Conservation (phyloP, 2,113 vertebrate genomes). For the Pachyramphus minor region DNA sequence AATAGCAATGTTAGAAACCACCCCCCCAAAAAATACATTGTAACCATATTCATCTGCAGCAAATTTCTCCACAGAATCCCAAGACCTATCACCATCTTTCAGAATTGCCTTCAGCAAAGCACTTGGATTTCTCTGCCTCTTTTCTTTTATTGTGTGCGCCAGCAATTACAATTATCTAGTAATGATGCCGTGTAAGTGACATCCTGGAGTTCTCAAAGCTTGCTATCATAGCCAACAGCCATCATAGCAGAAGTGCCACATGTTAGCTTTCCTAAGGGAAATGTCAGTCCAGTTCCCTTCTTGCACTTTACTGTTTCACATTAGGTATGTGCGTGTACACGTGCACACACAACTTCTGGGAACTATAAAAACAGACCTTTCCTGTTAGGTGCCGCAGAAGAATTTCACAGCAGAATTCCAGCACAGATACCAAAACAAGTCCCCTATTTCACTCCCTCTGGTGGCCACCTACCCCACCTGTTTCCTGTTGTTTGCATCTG, state of each 20-base stretch:
- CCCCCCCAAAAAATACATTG: background rate
- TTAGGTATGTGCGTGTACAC: fast-evolving
- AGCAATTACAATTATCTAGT: background rate
- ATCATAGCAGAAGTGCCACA: background rate
- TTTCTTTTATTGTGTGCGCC: background rate
- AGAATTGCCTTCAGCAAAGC: background rate
- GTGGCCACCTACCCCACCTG: background rate
- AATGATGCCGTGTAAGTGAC: background rate
- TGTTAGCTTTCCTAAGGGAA: background rate
- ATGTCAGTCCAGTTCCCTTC: background rate
- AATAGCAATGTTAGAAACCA: background rate
- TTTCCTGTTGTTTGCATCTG: background rate
- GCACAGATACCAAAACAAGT: background rate
- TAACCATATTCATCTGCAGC: background rate
- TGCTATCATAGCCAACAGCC: background rate
- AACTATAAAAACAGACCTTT: background rate
- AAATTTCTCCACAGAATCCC: background rate
- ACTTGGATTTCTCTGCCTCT: background rate
- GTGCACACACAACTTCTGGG: background rate
- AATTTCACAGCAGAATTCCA: background rate
- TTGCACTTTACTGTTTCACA: background rate
- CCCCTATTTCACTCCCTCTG: background rate
- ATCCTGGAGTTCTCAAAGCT: background rate
- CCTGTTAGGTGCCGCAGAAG: background rate
- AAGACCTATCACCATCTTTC: background rate